Base-by-base conservation (phyloP, 2,113 vertebrate species). In the Scomber scombrus region DNA sequence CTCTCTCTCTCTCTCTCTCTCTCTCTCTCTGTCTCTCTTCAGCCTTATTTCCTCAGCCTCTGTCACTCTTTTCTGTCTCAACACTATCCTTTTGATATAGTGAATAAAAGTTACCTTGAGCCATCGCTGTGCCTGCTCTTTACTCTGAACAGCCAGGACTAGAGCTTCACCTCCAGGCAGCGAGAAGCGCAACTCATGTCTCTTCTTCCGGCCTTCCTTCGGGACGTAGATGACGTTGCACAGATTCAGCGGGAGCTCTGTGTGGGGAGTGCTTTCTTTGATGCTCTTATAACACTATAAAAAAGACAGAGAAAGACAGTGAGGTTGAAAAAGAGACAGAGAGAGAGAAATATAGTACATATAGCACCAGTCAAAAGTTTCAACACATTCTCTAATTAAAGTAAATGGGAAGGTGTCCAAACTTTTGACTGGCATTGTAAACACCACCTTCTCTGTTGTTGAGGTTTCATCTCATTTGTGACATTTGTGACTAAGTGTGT, bases 51-150 rank as follows among this genome's bases (percentile, higher is more conserved):
- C 15, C 50, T 11, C 0, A 0, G 16, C 65, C 21, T 23, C 8
- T 15, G n/a, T 5, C 14, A 23, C 40, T 54, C 19, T 56, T 15
- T 21, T 45, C 55, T 58, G 52, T 75, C 62, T 75, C 45, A 78
- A 40, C 63, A 47, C 10, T 13, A 23, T 18, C 5, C 11, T 9
- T 71, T 47, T 64, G 19, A 68, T n/a, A 10, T 0, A 18, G 15
- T 26, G 31, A 57, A 57, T 45, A 15, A 40, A 40, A 69, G 6
- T 12, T 95, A 99, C 98, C 97, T 97, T 98, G 75, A 99, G 95
- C 98, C 98, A 99, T 84, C 97, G 95, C 84, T 99, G 97, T 0
- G 98, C 98, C 92, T 99, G 98, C 83, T 99, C 98, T 87, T 95
- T 96, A 94, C 97, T 99, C 94, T 98, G 98, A 82, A 98, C 96